These are phyloP conservation scores for Platerodrilus igneus DNA, from an alignment of 2,888 invertebrate genomes.

Conservation along the genomic window DNA sequence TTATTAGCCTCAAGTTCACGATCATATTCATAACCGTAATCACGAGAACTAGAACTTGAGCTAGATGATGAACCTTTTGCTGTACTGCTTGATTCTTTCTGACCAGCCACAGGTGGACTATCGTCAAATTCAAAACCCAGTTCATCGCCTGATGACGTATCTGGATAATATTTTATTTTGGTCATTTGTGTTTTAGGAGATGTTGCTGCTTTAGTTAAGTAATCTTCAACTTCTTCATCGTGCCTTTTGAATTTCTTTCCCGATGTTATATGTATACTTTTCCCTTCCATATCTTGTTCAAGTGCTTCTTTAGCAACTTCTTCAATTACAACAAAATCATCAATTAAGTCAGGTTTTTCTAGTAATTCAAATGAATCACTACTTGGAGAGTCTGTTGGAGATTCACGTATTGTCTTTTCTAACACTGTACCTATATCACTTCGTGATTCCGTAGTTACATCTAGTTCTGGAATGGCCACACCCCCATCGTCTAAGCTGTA, in stretches of 20 bases:
- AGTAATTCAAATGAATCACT: conserved; percentile 85
- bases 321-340: conserved; percentile 84
- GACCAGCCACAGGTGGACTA: conserved; percentile 51
- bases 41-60: conserved; percentile 43
- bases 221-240: conserved; percentile 69
- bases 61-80: conserved; percentile 39
- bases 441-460: conserved; percentile 45
- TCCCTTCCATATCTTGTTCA: conserved; percentile 77
- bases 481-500: conserved; percentile 59
- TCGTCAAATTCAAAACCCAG: conserved; percentile 67
- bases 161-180: conserved; percentile 49
- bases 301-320: conserved; percentile 83
- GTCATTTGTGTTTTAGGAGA: conserved; percentile 53
- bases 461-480: conserved; percentile 51
- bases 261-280: conserved; percentile 64
- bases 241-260: conserved; percentile 53
- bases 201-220: conserved; percentile 61
- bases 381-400: conserved; percentile 63
- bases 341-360: conserved; percentile 80
- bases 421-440: conserved; percentile 57
- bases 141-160: conserved; percentile 57
- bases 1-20: conserved; percentile 69
- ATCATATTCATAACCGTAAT: conserved; percentile 49
- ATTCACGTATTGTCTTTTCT: conserved; percentile 53
- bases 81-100: conserved; percentile 34